These are phyloP conservation scores for Nothocercus nigrocapillus DNA, from an alignment of 2,113 vertebrate genomes.

Conservation along the genomic window DNA sequence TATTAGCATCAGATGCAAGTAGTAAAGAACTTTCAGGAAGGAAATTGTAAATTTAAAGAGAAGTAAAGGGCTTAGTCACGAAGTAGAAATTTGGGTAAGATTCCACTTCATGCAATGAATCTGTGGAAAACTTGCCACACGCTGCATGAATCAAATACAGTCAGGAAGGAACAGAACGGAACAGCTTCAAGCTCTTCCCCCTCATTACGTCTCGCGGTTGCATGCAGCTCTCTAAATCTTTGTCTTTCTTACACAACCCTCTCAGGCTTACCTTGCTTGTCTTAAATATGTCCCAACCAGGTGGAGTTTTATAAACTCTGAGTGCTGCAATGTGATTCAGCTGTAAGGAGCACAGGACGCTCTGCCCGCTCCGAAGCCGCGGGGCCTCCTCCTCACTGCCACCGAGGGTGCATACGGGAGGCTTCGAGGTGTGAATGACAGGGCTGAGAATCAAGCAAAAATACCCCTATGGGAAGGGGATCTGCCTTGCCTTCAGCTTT, in stretches of 20 bases:
- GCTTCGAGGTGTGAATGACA: neutral
- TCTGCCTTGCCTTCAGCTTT: neutral
- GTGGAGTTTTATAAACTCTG: neutral
- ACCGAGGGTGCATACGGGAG: neutral
- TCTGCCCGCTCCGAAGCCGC: neutral
- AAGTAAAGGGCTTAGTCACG: neutral
- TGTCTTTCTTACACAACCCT: neutral
- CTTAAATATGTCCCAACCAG: neutral
- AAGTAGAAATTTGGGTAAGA: neutral
- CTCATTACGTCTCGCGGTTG: neutral
- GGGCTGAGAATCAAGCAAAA: neutral
- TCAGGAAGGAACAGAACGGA: neutral
- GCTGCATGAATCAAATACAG: neutral
- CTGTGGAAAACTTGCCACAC: neutral
- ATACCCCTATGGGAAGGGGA: neutral
- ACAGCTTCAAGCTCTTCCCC: neutral
- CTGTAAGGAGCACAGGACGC: neutral
- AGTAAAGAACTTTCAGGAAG: neutral
- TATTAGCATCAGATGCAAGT: neutral
- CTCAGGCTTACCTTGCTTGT: accelerated
- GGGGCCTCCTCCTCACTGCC: neutral
- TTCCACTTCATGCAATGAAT: neutral
- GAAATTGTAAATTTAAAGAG: neutral
- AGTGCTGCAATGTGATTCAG: neutral
- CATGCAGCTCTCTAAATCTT: neutral